Evolutionary conservation across 2,113 vertebrate species (phyloP).

Genomic region (Coturnix japonica): DNA sequence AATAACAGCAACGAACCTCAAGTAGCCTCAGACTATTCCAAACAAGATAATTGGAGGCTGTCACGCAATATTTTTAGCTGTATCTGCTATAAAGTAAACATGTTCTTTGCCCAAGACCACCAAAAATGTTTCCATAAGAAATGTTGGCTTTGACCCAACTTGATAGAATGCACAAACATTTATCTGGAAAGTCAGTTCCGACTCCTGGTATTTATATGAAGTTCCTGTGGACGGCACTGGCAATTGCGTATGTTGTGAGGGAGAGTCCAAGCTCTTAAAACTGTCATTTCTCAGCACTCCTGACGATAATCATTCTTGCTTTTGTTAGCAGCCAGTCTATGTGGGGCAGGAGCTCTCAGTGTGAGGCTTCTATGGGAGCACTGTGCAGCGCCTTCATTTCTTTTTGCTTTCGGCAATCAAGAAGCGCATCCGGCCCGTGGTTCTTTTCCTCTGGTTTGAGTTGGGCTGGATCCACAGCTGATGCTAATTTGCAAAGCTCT

Average conservation of each 20-base stretch:
- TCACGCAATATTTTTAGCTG: conserved; percentile 54
- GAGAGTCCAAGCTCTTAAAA: conserved; percentile 36
- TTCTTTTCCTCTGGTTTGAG: neutral
- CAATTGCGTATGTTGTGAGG: neutral
- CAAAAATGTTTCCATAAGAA: conserved; percentile 58
- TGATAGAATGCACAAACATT: conserved; percentile 52
- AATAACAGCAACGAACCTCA: conserved; percentile 3
- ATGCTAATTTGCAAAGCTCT: neutral
- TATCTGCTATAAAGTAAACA: conserved; percentile 68
- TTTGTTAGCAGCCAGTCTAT: neutral
- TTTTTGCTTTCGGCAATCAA: neutral
- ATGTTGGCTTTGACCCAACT: conserved; percentile 18
- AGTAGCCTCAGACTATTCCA: conserved; percentile 44
- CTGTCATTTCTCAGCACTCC: neutral
- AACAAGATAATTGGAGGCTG: conserved; percentile 51
- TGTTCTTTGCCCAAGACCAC: conserved; percentile 44
- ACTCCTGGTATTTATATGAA: conserved; percentile 32
- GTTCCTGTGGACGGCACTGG: conserved; percentile 38
- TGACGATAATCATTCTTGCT: neutral
- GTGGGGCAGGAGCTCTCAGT: neutral
- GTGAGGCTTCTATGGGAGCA: neutral
- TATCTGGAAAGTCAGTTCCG: conserved; percentile 24
- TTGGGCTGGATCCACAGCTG: neutral
- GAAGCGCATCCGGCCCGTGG: neutral
- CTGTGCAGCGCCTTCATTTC: neutral